Evolutionary conservation across 2,888 invertebrate species (phyloP).

Genomic region (Malacosoma neustria): DNA sequence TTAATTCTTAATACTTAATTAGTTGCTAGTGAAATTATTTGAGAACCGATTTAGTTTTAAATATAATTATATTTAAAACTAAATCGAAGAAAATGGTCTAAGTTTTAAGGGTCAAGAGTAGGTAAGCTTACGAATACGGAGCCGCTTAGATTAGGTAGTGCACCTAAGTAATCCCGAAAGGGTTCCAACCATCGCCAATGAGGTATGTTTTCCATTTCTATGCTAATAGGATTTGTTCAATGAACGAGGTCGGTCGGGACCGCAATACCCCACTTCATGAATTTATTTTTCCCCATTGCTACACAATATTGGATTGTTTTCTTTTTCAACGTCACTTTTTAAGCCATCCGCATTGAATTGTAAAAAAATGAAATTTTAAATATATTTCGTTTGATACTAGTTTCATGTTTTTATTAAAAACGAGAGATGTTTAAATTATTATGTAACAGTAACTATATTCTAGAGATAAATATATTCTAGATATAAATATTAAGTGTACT

Average conservation of each 20-base stretch:
- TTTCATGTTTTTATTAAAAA: too few relatives aligned
- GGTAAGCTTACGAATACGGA: not conserved
- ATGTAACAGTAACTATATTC: too few relatives aligned
- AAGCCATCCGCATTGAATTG: slow-evolving; percentile 1
- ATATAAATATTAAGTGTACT: too few relatives aligned
- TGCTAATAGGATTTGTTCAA: slow-evolving; percentile 40
- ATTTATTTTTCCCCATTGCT: slow-evolving; percentile 28
- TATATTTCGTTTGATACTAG: too few relatives aligned
- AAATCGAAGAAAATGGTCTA: not conserved
- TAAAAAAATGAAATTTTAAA: too few relatives aligned
- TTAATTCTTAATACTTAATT: not conserved
- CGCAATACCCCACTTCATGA: slow-evolving; percentile 15
- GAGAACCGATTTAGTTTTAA: not conserved
- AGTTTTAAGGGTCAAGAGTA: not conserved
- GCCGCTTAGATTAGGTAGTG: slow-evolving; percentile 7
- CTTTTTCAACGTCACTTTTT: slow-evolving; percentile 8
- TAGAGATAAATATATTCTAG: too few relatives aligned
- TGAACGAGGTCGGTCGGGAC: slow-evolving; percentile 20
- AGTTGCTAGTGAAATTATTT: not conserved
- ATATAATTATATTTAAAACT: not conserved
- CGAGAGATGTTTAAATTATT: too few relatives aligned
- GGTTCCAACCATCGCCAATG: slow-evolving; percentile 30
- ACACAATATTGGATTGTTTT: slow-evolving; percentile 17
- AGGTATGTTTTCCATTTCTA: slow-evolving; percentile 39
- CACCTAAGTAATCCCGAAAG: slow-evolving; percentile 21